Base-by-base conservation (phyloP, 1,140 invertebrate genomes). In the Scaptomyza graminum region DNA sequence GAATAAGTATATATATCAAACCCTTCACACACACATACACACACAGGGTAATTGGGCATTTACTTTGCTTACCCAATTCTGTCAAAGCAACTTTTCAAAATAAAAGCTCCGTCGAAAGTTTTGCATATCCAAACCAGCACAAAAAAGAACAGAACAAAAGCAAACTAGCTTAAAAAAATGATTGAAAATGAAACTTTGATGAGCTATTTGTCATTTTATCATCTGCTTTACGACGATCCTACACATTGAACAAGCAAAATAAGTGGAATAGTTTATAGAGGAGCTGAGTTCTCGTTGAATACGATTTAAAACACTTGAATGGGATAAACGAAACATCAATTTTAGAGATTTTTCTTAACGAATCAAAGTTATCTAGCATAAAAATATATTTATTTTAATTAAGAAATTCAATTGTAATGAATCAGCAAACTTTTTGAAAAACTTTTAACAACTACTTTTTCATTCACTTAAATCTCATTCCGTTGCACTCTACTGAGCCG, bases 191-290 rank as follows among this genome's bases (percentile, higher is more conserved):
- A 85, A 85, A 85, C 65, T 85, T 85, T 85, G 82, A 85, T 85
- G 81, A 78, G 81, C 81, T 81, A 87, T 87, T 85, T 65, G 68
- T 85, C 82, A 84, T 84, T 87, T 87, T 87, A 82, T 77, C 82
- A 87, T 71, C 74, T 76, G 74, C 70, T 76, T 63, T 67, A 55
- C 61, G 31, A 63, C 41, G 46, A 5, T 39, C 47, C 8, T 49
- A 2, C 43, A 44, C 31, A 8, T 16, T 15, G 7, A 39, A 6
- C 12, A 4, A 2, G 0, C 12, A n/a, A 34, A 22, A 22, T 2
- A n/a, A n/a, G n/a, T n/a, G n/a, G n/a, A n/a, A n/a, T n/a, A n/a
- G n/a, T n/a, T n/a, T n/a, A n/a, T n/a, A n/a, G n/a, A n/a, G n/a
- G n/a, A n/a, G n/a, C n/a, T n/a, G n/a, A n/a, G n/a, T n/a, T n/a